phyloP scores from a whole-genome alignment of 2,797 vertebrate genomes.

The Pterois miles region DNA sequence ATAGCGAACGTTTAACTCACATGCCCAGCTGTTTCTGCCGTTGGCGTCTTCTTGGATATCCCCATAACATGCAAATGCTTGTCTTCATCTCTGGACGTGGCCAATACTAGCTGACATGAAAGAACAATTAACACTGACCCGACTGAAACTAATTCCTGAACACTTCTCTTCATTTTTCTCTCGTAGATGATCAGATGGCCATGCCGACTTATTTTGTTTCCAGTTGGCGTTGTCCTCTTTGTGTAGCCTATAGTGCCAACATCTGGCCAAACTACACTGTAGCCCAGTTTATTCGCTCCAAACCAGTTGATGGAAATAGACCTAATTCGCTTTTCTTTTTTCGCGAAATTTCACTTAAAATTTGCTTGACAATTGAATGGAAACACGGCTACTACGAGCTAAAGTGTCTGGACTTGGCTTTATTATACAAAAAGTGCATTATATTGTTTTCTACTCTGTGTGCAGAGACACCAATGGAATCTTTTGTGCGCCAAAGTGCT shows the following conservation, averaged over 20 bases:
- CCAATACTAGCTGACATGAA: neutral
- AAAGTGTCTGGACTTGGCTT: conserved; percentile 22
- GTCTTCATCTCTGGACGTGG: too few species aligned
- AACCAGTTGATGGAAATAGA: neutral
- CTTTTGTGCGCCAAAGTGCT: conserved; percentile 62
- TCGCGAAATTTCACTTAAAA: neutral
- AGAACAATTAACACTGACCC: neutral
- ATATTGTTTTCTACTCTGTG: conserved; percentile 29
- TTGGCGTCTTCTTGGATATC: neutral
- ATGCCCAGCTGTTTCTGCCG: neutral
- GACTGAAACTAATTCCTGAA: neutral
- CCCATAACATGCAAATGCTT: neutral
- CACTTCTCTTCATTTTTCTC: neutral
- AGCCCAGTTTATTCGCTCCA: neutral
- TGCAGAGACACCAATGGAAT: conserved; percentile 55
- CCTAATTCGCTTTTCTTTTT: neutral
- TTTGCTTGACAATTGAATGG: neutral
- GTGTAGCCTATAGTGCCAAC: neutral
- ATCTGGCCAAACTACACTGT: neutral
- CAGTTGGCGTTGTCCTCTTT: neutral
- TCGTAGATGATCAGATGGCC: neutral
- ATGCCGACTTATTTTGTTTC: neutral
- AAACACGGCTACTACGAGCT: conserved; percentile 64
- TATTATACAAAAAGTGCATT: conserved; percentile 53
- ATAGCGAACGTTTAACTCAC: neutral